Percentiles rank a stretch among this genome's conserved stretches.
These are phyloP conservation scores for Odontophorus gujanensis DNA, from an alignment of 2,113 vertebrate genomes.

Conservation along the genomic window DNA sequence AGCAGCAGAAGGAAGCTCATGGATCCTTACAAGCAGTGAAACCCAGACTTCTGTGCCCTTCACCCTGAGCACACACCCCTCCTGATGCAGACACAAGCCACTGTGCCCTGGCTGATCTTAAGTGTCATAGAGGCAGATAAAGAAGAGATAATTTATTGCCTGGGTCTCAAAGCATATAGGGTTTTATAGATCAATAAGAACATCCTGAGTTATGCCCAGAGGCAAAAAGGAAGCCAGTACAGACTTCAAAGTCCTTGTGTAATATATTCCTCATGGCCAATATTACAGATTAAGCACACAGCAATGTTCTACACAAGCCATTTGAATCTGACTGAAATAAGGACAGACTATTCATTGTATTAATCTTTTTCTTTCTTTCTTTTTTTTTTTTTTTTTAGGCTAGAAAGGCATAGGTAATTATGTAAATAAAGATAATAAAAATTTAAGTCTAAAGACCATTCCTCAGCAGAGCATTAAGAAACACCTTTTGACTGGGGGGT, in stretches of 20 bases:
- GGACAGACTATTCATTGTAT: not conserved
- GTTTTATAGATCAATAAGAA: conserved; percentile 73
- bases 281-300: conserved; percentile 58
- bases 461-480: not conserved
- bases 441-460: not conserved
- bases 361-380: not conserved
- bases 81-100: not conserved
- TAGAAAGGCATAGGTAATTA: not conserved
- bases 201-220: conserved; percentile 62
- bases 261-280: conserved; percentile 68
- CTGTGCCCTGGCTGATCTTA: not conserved
- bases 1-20: not conserved
- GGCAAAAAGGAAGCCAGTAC: conserved; percentile 66
- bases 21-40: not conserved
- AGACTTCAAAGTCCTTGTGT: conserved; percentile 68
- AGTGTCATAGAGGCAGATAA: conserved; percentile 54
- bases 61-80: not conserved
- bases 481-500: not conserved
- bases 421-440: not conserved
- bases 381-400: not conserved
- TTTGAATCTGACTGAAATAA: not conserved
- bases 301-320: conserved; percentile 26
- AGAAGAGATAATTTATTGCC: conserved; percentile 67
- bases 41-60: not conserved
- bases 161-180: conserved; percentile 53